A percentile compares a stretch with the other conserved stretches of the same genome.
These are phyloP conservation scores for Coptotermes formosanus DNA, from an alignment of 1,140 invertebrate genomes.

Conservation along the genomic window DNA sequence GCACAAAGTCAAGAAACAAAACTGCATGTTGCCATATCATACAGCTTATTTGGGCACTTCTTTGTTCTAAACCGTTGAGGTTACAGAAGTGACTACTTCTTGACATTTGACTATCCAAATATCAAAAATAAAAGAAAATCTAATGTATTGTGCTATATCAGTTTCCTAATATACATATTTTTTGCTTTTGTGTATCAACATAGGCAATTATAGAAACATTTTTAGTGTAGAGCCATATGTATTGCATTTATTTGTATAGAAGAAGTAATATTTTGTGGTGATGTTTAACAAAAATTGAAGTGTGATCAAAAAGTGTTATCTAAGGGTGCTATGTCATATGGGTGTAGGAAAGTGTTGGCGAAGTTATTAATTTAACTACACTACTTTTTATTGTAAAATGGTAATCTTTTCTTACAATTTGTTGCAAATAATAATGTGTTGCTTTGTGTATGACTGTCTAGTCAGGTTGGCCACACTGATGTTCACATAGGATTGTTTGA, in stretches of 20 bases:
- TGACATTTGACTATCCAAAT: slow-evolving; percentile 21
- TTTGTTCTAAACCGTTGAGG: slow-evolving; percentile 4
- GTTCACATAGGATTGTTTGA: slow-evolving; percentile 28
- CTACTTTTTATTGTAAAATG: slow-evolving; percentile 36
- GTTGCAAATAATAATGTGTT: slow-evolving; percentile 33
- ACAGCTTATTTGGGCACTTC: background rate
- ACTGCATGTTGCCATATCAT: background rate
- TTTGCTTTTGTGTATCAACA: slow-evolving; percentile 26
- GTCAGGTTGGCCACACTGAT: slow-evolving; percentile 25
- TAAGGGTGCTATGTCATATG: slow-evolving; percentile 18
- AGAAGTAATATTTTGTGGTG: slow-evolving; percentile 22
- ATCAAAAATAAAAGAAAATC: slow-evolving; percentile 9
- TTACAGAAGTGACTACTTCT: slow-evolving; percentile 23
- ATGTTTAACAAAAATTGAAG: slow-evolving; percentile 26
- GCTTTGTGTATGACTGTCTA: slow-evolving; percentile 25
- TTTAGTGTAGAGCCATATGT: slow-evolving; percentile 26
- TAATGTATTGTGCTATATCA: slow-evolving; percentile 28
- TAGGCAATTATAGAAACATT: slow-evolving; percentile 24
- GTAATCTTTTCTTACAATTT: slow-evolving; percentile 33
- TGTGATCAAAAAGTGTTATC: slow-evolving; percentile 26
- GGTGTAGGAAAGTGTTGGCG: slow-evolving; percentile 29
- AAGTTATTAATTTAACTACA: slow-evolving; percentile 34
- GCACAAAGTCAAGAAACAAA: slow-evolving; percentile 3
- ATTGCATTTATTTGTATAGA: slow-evolving; percentile 34
- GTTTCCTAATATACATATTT: slow-evolving; percentile 23